Base-by-base conservation (phyloP, 2,797 vertebrate genomes). In the Bovichtus variegatus region DNA sequence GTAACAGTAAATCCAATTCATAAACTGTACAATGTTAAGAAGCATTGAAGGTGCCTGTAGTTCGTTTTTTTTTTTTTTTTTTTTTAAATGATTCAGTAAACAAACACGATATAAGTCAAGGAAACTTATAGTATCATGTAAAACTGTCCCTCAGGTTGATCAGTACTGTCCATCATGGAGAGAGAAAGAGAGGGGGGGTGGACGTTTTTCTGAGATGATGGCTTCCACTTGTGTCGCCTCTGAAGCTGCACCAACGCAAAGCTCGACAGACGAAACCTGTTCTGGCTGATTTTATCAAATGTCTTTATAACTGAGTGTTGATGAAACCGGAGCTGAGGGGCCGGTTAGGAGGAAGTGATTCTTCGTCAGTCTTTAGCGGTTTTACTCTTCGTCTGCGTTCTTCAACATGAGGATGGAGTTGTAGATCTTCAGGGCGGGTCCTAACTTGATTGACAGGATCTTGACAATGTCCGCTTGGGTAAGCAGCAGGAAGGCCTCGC, bases 391-490 rank as follows among this genome's bases (percentile, higher is more conserved):
- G 12, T 96, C 96, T 0, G 94, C 92, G 1, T 94, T 96, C 89
- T 96, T 96, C 79, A 96, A 83, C 95, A 96, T 96, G 60, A 96
- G 92, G 75, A 96, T 96, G 84, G 94, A 95, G 87, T 96, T 96
- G 89, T 93, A 96, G 80, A 96, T 96, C 91, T 96, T 96, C 36
- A 96, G 90, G 57, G 95, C 96, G 0, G 95, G 96, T 23, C 96
- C 95, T 4, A 96, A 87, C 80, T 96, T 96, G 90, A 96, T 95
- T 71, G 94, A 94, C 72, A 96, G 89, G 81, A 96, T 96, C 92
- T 96, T 96, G 38, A 96, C 96, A 1, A 96, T 96, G 91, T 96
- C 96, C 0, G 93, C 87, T 71, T 96, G 96, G 11, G 94, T 96
- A 57, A 96, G 95, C 8, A 96, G 93, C 74, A 96, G 92, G 87